Percentiles rank a stretch among this genome's conserved stretches.
Evolutionary conservation across 2,797 vertebrate genomes (phyloP).

Genomic region (Acrossocheilus fasciatus): DNA sequence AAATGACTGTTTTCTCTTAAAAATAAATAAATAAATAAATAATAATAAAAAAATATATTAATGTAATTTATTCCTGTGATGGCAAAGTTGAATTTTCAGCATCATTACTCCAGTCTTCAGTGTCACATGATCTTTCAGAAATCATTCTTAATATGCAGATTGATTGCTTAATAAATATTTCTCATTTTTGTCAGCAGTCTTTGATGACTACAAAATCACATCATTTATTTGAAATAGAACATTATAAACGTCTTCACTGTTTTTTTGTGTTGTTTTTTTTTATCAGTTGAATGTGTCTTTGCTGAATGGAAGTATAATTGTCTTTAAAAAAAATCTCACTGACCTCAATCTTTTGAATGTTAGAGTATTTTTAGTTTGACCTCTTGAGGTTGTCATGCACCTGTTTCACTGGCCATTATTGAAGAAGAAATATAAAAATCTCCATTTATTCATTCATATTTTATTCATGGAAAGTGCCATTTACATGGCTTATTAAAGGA

Average conservation of each 20-base stretch:
- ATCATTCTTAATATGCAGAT: not conserved
- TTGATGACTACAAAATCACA: not conserved
- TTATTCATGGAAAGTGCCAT: not conserved
- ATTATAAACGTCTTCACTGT: not conserved
- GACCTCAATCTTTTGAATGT: not conserved
- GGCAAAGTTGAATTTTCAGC: not conserved
- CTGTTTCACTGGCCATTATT: not conserved
- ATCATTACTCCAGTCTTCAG: not conserved
- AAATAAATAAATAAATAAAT: too few species aligned
- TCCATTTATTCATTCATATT: not conserved
- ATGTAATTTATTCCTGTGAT: not conserved
- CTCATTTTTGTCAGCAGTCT: not conserved
- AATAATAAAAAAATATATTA: too few species aligned
- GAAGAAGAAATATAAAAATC: not conserved
- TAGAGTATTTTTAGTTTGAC: not conserved
- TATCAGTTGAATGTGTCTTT: not conserved
- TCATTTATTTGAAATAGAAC: not conserved
- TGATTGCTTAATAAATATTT: not conserved
- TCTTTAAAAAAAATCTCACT: not conserved
- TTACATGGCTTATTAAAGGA: conserved; percentile 6
- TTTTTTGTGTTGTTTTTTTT: too few species aligned
- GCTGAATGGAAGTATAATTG: not conserved
- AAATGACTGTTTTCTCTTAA: too few species aligned
- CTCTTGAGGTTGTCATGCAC: not conserved
- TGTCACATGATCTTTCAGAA: not conserved